Conservation (phyloP, 1,140 invertebrate species). For the Drosophila kohkoa region DNA sequence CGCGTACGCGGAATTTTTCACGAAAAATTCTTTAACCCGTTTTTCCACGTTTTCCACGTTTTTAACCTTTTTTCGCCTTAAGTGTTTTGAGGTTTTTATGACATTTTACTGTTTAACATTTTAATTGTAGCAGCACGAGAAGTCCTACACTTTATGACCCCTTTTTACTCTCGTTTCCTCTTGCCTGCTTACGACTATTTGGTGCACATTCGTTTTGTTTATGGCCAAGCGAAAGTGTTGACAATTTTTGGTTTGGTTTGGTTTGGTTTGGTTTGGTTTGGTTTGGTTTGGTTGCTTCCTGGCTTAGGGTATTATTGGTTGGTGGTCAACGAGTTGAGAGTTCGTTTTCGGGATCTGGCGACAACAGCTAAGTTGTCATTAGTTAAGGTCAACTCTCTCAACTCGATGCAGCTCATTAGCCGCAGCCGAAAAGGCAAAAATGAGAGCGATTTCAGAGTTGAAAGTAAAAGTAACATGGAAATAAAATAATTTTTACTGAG, state of each 20-base stretch:
- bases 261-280: too few relatives aligned
- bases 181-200: background rate
- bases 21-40: slow-evolving; percentile 16
- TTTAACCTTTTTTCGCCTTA: slow-evolving; percentile 36
- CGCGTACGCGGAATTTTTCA: slow-evolving; percentile 36
- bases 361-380: slow-evolving; percentile 57
- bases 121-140: slow-evolving; percentile 71
- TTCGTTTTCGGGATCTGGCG: slow-evolving; percentile 12
- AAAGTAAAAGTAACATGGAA: slow-evolving; percentile 6
- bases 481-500: background rate
- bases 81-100: slow-evolving; percentile 64
- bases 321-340: background rate
- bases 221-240: slow-evolving; percentile 68
- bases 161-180: background rate
- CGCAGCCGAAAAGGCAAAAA: slow-evolving; percentile 53
- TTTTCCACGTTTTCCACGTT: slow-evolving; percentile 33
- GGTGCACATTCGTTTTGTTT: slow-evolving; percentile 9
- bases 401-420: slow-evolving; percentile 46
- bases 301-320: too few relatives aligned
- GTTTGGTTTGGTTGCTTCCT: background rate
- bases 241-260: slow-evolving; percentile 31
- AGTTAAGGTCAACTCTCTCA: slow-evolving; percentile 65
- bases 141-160: slow-evolving; percentile 43
- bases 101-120: slow-evolving; percentile 79
- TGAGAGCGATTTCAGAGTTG: background rate